Base-by-base conservation (phyloP, 1,140 invertebrate genomes). In the Drosophila pseudoobscura region DNA sequence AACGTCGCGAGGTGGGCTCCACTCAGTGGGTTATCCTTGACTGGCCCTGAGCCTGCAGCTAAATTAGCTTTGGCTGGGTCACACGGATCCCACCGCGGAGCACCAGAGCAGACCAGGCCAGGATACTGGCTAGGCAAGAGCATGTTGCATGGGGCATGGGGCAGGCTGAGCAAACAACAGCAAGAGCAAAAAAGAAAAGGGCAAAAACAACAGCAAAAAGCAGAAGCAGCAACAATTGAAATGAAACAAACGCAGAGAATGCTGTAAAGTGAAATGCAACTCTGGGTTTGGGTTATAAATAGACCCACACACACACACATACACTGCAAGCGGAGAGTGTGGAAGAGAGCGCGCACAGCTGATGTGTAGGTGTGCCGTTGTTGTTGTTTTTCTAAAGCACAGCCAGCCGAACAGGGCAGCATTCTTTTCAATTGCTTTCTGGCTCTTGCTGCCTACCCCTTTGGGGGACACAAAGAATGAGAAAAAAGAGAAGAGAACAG, bases 41-140 rank as follows among this genome's bases (percentile, higher is more conserved):
- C 63, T 75, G 71, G 74, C 70, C 59, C 70, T 73, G 56, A 73
- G 68, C 70, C 70, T 35, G 72, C 51, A 63, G 73, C 68, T 74
- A 87, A 84, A 80, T 84, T 87, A 87, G 68, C 73, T 73, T 59
- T 54, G 57, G 51, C 50, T 53, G 77, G 82, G 63, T 80, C 79
- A 82, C 44, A 76, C 55, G 39, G 46, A 46, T 15, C 51, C 39
- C 4, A n/a, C 41, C 31, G 68, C 31, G 68, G 45, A 22, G 13
- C 24, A 9, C 41, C 31, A 20, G 29, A n/a, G 24, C 52, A 56
- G 44, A 45, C 45, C 56, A 56, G 46, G 51, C 35, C 29, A 35
- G 43, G n/a, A 22, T 45, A 29, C 13, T 13, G 31, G 9, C 11
- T 39, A 8, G 46, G 31, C 22, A 22, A 51, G 13, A 22, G n/a